Evolutionary conservation across 2,797 vertebrate species (phyloP).

Genomic region (Spondyliosoma cantharus): DNA sequence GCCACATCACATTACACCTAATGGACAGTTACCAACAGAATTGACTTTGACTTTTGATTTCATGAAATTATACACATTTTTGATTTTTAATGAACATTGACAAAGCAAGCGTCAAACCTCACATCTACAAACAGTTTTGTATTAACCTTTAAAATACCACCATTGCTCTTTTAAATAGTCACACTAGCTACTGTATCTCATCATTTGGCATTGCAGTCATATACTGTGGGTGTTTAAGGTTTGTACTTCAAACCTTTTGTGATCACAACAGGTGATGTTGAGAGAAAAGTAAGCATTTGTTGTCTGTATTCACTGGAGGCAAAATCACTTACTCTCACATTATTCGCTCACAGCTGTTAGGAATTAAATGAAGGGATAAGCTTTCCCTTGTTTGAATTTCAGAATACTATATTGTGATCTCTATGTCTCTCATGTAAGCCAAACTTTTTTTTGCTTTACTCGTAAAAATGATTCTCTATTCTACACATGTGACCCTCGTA

Average conservation of each 20-base stretch:
- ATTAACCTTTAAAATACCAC: background rate
- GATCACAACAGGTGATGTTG: background rate
- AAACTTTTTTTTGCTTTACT: background rate
- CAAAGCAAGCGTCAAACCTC: background rate
- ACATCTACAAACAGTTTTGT: background rate
- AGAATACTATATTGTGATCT: slow-evolving; percentile 13
- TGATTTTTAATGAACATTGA: background rate
- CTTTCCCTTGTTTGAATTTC: slow-evolving; percentile 21
- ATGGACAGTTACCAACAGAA: background rate
- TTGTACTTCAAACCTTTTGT: background rate
- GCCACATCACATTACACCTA: slow-evolving; percentile 27
- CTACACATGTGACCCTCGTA: background rate
- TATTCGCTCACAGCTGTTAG: slow-evolving; percentile 34
- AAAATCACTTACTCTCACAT: slow-evolving; percentile 16
- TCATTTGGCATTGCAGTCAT: background rate
- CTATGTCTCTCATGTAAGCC: background rate
- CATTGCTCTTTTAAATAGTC: background rate
- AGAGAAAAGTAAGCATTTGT: background rate
- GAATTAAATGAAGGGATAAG: background rate
- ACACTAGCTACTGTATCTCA: background rate
- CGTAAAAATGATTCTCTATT: background rate
- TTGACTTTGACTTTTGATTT: background rate
- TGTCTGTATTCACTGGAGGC: background rate
- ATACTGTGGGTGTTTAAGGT: background rate
- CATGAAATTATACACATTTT: background rate